A percentile compares a stretch with the other conserved stretches of the same genome.
These are phyloP conservation scores for Nipponia nippon DNA, from an alignment of 2,113 vertebrate species.

Conservation along the genomic window DNA sequence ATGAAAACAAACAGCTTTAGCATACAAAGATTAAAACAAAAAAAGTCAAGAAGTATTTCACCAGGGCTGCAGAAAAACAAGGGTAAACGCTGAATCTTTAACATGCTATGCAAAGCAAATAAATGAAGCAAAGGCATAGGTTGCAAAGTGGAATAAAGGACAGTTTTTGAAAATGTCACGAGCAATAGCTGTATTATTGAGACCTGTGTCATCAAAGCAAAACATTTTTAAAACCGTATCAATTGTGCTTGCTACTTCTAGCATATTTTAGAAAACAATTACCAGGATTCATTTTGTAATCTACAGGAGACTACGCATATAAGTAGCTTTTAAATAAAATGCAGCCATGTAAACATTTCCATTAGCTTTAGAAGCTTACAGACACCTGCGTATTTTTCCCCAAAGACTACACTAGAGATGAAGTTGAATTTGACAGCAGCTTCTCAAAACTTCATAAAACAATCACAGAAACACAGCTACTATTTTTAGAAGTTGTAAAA, in stretches of 20 bases:
- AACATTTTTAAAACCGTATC: rapidly evolving
- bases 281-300: not conserved
- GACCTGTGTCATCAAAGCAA: not conserved
- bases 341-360: not conserved
- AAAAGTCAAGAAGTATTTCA: not conserved
- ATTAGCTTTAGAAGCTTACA: not conserved
- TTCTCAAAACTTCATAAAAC: not conserved
- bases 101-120: rapidly evolving
- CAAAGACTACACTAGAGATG: not conserved
- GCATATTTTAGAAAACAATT: not conserved
- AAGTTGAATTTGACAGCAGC: not conserved
- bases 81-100: rapidly evolving
- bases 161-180: rapidly evolving
- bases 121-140: not conserved
- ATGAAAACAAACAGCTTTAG: not conserved
- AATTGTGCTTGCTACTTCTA: not conserved
- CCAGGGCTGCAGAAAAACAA: not conserved
- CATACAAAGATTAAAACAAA: not conserved
- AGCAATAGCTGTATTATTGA: not conserved
- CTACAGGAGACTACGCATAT: not conserved
- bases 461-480: not conserved
- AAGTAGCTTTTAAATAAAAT: not conserved
- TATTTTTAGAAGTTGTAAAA: not conserved
- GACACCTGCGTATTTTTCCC: not conserved
- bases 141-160: not conserved